Percentiles rank a stretch among this genome's conserved stretches.
Evolutionary conservation across 2,888 invertebrate species (phyloP).

Genomic region (Meliscaeva auricollis): DNA sequence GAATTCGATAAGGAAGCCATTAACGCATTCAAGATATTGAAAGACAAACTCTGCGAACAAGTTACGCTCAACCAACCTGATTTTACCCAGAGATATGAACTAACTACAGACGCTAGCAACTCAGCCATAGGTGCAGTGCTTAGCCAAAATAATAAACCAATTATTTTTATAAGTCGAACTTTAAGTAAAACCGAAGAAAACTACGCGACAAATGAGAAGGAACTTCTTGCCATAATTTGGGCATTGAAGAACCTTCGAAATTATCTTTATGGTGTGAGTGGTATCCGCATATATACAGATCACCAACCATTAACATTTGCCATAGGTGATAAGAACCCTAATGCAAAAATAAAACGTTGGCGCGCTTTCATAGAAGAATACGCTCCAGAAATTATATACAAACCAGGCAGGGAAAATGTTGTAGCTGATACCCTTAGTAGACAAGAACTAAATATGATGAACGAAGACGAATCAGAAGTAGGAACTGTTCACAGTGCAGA

Average conservation of each 20-base stretch:
- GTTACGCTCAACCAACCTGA: constrained; percentile 77
- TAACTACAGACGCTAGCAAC: constrained; percentile 49
- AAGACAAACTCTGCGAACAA: constrained; percentile 31
- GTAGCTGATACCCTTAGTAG: constrained; percentile 23
- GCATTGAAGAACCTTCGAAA: constrained; percentile 80
- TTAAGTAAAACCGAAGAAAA: constrained; percentile 70
- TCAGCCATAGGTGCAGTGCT: no score
- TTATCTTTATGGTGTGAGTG: constrained; percentile 79
- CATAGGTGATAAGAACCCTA: constrained; percentile 5
- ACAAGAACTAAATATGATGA: constrained; percentile 24
- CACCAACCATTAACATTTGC: constrained; percentile 24
- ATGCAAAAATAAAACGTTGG: constrained; percentile 12
- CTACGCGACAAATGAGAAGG: no score
- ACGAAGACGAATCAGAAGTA: constrained; percentile 15
- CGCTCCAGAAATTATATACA: constrained; percentile 20
- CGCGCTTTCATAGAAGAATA: constrained; percentile 19
- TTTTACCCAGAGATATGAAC: constrained; percentile 74
- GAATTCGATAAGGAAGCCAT: constrained; percentile 17
- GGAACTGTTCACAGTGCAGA: constrained; percentile 28
- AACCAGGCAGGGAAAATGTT: constrained; percentile 19
- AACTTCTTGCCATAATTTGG: no score
- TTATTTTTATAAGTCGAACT: constrained; percentile 78
- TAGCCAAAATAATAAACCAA: constrained; percentile 77
- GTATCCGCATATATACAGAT: constrained; percentile 60
- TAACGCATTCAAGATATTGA: constrained; percentile 18